phyloP scores from a whole-genome alignment of 2,113 vertebrate genomes.

The Trematomus loennbergii region DNA sequence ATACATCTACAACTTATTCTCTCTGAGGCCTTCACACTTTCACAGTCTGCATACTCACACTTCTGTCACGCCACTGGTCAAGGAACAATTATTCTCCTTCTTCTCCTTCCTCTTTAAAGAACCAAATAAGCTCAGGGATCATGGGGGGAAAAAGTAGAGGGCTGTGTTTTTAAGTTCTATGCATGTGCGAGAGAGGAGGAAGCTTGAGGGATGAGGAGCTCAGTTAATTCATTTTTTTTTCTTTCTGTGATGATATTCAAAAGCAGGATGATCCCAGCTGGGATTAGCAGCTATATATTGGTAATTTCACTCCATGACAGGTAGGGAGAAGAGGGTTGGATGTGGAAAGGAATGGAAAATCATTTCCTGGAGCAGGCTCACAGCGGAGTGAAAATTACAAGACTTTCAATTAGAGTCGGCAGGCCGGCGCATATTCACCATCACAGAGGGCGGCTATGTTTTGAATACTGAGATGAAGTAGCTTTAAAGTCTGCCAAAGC shows the following conservation, averaged over 20 bases:
- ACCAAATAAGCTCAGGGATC: conserved; percentile 81
- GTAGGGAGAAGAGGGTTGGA: conserved; percentile 29
- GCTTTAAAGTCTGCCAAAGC: conserved; percentile 1
- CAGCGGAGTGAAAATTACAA: conserved; percentile 68
- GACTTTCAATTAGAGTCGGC: conserved; percentile 67
- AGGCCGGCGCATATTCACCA: conserved; percentile 34
- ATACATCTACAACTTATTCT: conserved; percentile 47
- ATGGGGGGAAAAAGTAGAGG: conserved; percentile 64
- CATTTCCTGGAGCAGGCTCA: conserved; percentile 61
- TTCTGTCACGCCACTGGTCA: conserved; percentile 60
- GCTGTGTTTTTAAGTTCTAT: conserved; percentile 50
- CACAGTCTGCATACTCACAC: conserved; percentile 50
- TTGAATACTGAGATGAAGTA: conserved; percentile 33
- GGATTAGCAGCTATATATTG: conserved; percentile 73
- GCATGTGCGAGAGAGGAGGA: conserved; percentile 32
- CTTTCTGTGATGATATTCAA: conserved; percentile 76
- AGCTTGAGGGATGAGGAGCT: conserved; percentile 73
- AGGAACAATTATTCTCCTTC: conserved; percentile 45
- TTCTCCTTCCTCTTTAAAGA: conserved; percentile 64
- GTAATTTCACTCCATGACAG: conserved; percentile 68
- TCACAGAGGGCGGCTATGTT: conserved; percentile 29
- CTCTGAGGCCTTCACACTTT: conserved; percentile 30
- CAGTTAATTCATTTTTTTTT: conserved; percentile 82
- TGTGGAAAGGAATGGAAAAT: conserved; percentile 51
- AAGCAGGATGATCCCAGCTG: conserved; percentile 73